Evolutionary conservation across 53 echinoderm and acorn worm genomes (phyloP).

Genomic region (Temnopleurus reevesii): DNA sequence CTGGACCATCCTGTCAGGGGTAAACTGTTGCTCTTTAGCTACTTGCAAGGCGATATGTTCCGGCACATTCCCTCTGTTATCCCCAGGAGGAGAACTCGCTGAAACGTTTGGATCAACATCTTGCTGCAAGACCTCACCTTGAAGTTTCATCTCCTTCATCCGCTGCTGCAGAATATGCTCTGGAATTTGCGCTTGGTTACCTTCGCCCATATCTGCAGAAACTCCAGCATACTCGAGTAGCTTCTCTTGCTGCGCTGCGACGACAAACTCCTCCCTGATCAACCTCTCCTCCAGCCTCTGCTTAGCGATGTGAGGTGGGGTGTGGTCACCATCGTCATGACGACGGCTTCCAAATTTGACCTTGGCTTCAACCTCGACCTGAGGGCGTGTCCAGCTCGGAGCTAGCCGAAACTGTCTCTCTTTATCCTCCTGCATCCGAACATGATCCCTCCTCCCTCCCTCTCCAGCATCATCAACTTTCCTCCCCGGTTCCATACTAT

Average conservation of each 20-base stretch:
- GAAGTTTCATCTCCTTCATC: not conserved
- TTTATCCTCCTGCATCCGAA: conserved; percentile 6
- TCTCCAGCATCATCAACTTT: conserved; percentile 4
- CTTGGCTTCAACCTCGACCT: not conserved
- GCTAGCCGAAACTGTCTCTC: not conserved
- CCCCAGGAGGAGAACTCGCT: not conserved
- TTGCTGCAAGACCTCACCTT: not conserved
- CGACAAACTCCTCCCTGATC: not conserved
- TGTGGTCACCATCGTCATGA: not conserved
- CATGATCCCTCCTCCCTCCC: not conserved
- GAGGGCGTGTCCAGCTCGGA: not conserved
- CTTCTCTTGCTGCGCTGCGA: not conserved
- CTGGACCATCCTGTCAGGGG: too few species aligned
- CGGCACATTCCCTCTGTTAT: not conserved
- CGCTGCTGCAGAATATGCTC: not conserved
- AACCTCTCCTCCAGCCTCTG: not conserved
- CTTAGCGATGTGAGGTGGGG: not conserved
- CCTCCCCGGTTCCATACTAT: not conserved
- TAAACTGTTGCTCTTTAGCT: not conserved
- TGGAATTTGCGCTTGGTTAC: not conserved
- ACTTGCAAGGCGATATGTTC: not conserved
- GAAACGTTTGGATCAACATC: not conserved
- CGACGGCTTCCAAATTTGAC: not conserved
- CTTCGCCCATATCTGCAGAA: too few species aligned
- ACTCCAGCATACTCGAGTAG: not conserved